Conservation (phyloP, 2,797 vertebrate genomes). For the Champsocephalus esox region DNA sequence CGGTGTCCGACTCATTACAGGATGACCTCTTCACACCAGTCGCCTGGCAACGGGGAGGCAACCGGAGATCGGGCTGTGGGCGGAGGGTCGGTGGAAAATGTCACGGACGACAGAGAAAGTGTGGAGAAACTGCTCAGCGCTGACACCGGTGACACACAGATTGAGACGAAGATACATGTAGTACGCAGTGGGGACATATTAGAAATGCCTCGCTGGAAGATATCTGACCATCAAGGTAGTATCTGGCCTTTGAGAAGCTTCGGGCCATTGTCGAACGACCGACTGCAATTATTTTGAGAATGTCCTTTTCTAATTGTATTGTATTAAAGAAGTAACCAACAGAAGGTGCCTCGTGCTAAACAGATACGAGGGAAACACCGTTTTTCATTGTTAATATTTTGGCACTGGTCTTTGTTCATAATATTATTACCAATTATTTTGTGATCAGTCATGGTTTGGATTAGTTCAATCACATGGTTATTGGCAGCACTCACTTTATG, state of each 20-base stretch:
- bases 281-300: not conserved
- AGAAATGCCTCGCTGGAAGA: constrained; percentile 2
- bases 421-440: too few species aligned
- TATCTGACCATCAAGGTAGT: not conserved
- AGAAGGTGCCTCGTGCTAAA: not conserved
- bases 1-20: constrained; percentile 75
- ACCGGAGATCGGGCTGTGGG: constrained; percentile 43
- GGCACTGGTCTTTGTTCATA: too few species aligned
- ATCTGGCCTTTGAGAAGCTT: not conserved
- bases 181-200: constrained; percentile 2
- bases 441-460: too few species aligned
- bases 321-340: not conserved
- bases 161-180: not conserved
- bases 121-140: constrained; percentile 19
- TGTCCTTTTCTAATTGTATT: not conserved
- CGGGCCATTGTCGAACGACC: not conserved
- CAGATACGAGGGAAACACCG: too few species aligned
- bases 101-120: constrained; percentile 53
- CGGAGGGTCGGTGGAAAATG: constrained; percentile 60
- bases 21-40: constrained; percentile 76
- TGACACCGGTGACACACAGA: constrained; percentile 37
- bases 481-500: too few species aligned
- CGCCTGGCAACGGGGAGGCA: constrained; percentile 72
- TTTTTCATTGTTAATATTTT: too few species aligned
- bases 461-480: too few species aligned